Evolutionary conservation across 1,140 invertebrate genomes (phyloP), one percentile per base, ranked within the genome.

Genomic region (Frieseomelitta varia): DNA sequence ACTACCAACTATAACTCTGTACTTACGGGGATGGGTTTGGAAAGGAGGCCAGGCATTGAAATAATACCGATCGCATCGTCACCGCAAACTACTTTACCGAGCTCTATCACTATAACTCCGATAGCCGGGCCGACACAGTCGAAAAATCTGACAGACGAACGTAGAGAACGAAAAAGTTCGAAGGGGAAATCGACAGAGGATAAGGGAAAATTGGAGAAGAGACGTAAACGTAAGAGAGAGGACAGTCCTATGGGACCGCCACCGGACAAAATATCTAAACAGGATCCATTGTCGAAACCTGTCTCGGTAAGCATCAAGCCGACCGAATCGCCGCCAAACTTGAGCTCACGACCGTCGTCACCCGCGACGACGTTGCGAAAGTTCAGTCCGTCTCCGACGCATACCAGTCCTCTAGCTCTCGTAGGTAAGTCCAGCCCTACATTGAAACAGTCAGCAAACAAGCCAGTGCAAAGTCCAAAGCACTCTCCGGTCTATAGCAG

Each of bases 101-200:
- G 96, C 92, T 97, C 97, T 4, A 97, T 98, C 30, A 98, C 98
- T 0, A 98, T 98, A 65, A 98, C 97, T 0, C 97, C 97, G 10
- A 97, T 97, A 21, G 95, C 96, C 1, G 92, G 91, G 3, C 95
- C 96, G 85, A 96, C 94, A 55, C 96, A 94, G 47, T 39, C 87
- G 19, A 88, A 88, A 34, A 56, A n/a, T 10, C 12, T 88, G 53
- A 93, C 96, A 53, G 97, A 97, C 82, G 96, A 96, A 27, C 95
- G 96, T 73, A 95, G 96, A 71, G 96, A 97, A 80, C 95, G 96
- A 88, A 97, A 97, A 89, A 97, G 96, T 61, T 96, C 95, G 74
- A 96, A 96, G 91, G 96, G 95, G 82, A 95, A 95, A 87, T 93
- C 93, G 69, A 88, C 91, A 55, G 91, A 94, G 80, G 94, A 96